These are phyloP conservation scores for Hirtodrosophila confusa DNA, from an alignment of 2,888 invertebrate genomes.

Conservation along the genomic window DNA sequence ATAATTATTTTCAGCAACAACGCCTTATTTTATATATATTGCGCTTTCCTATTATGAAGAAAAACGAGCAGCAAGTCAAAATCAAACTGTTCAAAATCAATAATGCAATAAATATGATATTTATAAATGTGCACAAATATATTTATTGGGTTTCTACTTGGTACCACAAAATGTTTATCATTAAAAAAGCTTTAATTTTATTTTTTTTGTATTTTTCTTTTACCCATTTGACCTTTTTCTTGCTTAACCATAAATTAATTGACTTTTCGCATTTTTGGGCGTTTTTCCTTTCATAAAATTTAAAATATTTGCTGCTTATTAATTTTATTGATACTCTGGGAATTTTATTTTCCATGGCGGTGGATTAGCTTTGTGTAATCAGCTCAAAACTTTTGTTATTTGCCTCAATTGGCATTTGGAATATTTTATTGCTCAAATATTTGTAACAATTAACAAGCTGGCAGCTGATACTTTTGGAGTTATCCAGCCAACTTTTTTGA, in stretches of 20 bases:
- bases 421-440: constrained; percentile 4
- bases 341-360: constrained; percentile 5
- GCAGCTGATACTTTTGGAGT: constrained; percentile 17
- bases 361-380: background rate
- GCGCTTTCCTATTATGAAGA: constrained; percentile 13
- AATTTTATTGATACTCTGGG: constrained; percentile 9
- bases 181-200: constrained; percentile 12
- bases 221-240: constrained; percentile 1
- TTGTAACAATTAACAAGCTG: constrained; percentile 26
- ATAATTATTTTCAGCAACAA: background rate
- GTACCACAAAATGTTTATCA: constrained; percentile 3
- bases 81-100: background rate
- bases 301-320: constrained; percentile 30
- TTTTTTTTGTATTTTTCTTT: constrained; percentile 11
- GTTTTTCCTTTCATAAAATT: constrained; percentile 4
- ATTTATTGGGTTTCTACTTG: too few species aligned
- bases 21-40: constrained; percentile 18
- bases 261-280: constrained; percentile 12
- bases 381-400: constrained; percentile 1
- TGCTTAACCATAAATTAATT: constrained; percentile 3
- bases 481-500: constrained; percentile 2
- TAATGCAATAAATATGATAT: too few species aligned
- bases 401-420: background rate
- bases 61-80: background rate
- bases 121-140: too few species aligned